phyloP scores from a whole-genome alignment of 2,797 vertebrate species.

The Pitangus sulphuratus region DNA sequence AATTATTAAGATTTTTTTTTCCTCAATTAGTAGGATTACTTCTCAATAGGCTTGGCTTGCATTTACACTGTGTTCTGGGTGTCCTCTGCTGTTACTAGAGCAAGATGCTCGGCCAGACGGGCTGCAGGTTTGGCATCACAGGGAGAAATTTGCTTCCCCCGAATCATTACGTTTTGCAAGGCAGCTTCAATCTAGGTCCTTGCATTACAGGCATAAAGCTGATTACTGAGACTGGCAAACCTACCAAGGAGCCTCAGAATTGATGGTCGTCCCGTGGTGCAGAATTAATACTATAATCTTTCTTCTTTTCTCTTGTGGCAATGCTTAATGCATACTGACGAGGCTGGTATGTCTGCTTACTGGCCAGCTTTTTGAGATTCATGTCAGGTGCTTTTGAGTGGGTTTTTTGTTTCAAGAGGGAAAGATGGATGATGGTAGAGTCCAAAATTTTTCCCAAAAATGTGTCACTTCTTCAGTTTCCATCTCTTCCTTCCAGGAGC shows the following conservation, averaged over 20 bases:
- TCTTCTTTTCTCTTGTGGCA: neutral
- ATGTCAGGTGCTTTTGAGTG: neutral
- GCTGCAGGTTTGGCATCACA: neutral
- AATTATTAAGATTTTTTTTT: neutral
- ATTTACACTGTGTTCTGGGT: neutral
- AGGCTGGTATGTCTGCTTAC: neutral
- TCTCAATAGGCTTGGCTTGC: neutral
- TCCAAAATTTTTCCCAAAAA: neutral
- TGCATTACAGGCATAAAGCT: neutral
- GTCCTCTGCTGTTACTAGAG: neutral
- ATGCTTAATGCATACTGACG: neutral
- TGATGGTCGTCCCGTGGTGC: neutral
- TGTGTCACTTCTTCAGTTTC: neutral
- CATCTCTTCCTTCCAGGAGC: neutral
- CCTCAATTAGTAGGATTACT: neutral
- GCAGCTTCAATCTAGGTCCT: neutral
- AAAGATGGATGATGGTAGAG: neutral
- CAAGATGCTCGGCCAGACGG: neutral
- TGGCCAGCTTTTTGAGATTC: neutral
- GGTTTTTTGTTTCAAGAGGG: neutral
- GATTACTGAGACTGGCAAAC: neutral
- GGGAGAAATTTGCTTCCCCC: accelerated
- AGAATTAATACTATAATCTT: neutral
- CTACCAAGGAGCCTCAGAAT: neutral
- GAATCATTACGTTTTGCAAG: neutral